Base-by-base conservation (phyloP, 2,113 vertebrate genomes). In the Trichechus manatus region DNA sequence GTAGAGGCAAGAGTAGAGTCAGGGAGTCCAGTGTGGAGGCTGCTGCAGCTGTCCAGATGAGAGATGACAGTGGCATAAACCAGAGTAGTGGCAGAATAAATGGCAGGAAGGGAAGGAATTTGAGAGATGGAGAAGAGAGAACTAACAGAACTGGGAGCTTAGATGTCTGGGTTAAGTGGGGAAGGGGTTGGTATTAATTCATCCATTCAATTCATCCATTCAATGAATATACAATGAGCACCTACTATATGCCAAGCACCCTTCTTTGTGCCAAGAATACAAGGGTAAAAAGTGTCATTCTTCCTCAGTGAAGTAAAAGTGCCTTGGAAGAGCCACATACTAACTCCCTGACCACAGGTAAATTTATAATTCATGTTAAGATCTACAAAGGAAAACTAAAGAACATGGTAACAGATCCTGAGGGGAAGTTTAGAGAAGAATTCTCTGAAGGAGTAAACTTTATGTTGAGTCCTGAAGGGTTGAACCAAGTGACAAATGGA, bases 51-150 rank as follows among this genome's bases (percentile, higher is more conserved):
- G 13, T 22, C 36, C 80, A 83, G 27, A 19, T 20, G 47, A 89
- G 22, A 19, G 61, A 66, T 3, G 23, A 23, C 9, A 10, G 36
- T 9, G 15, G 3, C 33, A 42, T 19, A 3, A 39, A 36, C n/a
- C 2, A 3, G 11, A 85, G 33, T 5, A 29, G 17, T 5, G 47
- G 36, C 1, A 17, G 25, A 9, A 8, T 5, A 89, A 66, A 20
- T 1, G 3, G 42, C 0, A 1, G 11, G 5, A 53, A n/a, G 23
- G n/a, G 53, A 36, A 11, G 13, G 19, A 15, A 31, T 22, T 8
- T 33, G 1, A 88, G 89, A 56, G 14, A 53, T 0, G 11, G 1
- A 68, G n/a, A 50, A 66, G 10, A 59, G 29, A 86, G 25, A 91
- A 63, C 47, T 5, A 2, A 39, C 10, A 39, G 8, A 81, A 63